A percentile compares a stretch with the other conserved stretches of the same genome.
These are phyloP conservation scores for Chlamydotis undulata DNA, from an alignment of 2,113 vertebrate genomes.

Conservation along the genomic window DNA sequence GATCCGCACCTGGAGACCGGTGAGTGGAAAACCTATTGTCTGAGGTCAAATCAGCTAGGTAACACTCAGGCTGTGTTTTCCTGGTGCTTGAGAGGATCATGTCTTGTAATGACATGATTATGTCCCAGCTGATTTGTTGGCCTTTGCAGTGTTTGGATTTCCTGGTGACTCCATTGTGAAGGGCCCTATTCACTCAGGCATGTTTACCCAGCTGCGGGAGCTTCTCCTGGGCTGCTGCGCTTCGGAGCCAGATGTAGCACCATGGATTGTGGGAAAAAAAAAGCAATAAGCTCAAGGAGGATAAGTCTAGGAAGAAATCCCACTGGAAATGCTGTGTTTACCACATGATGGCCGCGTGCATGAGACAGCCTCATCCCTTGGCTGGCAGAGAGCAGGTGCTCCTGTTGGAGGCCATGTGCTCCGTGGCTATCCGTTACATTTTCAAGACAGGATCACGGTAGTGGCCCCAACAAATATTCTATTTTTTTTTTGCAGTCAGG, in stretches of 20 bases:
- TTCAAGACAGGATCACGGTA: background rate
- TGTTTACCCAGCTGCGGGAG: constrained; percentile 66
- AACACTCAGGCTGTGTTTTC: background rate
- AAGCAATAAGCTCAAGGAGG: background rate
- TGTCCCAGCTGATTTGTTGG: background rate
- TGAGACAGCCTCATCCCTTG: background rate
- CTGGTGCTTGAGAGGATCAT: background rate
- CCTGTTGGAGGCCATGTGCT: background rate
- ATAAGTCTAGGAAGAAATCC: background rate
- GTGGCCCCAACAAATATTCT: background rate
- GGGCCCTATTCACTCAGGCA: background rate
- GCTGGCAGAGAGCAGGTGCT: background rate
- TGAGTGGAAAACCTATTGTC: background rate
- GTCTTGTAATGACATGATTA: background rate
- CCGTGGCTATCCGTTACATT: background rate
- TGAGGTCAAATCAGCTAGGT: background rate
- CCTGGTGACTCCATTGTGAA: constrained; percentile 47
- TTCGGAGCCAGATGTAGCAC: background rate
- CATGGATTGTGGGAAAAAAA: background rate
- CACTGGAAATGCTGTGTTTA: background rate
- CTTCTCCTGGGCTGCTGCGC: background rate
- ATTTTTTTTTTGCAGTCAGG: background rate
- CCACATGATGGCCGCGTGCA: fast-evolving
- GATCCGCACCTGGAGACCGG: background rate
- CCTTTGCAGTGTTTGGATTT: constrained; percentile 33